phyloP scores from a whole-genome alignment of 2,888 invertebrate genomes.

The Callinectes sapidus region DNA sequence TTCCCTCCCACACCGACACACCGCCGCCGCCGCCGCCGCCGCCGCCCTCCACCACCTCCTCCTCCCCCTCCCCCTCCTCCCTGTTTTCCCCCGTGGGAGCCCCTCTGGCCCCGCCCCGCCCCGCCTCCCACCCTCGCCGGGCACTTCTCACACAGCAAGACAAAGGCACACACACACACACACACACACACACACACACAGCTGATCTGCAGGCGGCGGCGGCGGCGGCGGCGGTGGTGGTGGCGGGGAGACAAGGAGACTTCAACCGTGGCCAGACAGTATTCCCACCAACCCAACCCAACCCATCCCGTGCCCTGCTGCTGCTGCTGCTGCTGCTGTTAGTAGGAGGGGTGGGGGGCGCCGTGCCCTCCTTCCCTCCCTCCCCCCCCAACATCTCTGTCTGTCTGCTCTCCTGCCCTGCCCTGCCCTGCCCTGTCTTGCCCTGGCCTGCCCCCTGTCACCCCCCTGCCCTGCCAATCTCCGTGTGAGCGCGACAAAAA shows the following conservation, averaged over 20 bases:
- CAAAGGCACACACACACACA: conserved; percentile 14
- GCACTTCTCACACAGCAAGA: not conserved
- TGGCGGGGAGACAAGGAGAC: not conserved
- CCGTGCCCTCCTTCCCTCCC: not conserved
- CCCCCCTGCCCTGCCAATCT: not conserved
- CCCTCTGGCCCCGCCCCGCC: conserved; percentile 21
- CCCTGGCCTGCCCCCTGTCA: not conserved
- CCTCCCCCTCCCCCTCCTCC: not conserved
- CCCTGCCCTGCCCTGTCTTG: too few relatives aligned
- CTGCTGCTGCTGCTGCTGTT: too few relatives aligned
- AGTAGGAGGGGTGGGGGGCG: too few relatives aligned
- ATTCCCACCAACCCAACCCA: not conserved
- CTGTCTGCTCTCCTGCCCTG: not conserved
- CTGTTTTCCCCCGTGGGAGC: not conserved
- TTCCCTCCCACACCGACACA: not conserved
- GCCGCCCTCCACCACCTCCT: too few relatives aligned
- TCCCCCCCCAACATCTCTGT: not conserved
- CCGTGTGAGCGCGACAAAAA: not conserved
- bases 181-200: conserved; percentile 13
- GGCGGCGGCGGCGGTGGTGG: not conserved
- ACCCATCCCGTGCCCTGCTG: not conserved
- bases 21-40: not conserved
- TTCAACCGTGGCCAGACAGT: not conserved
- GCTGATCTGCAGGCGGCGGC: not conserved
- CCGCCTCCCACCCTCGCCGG: conserved; percentile 1